phyloP scores from a whole-genome alignment of 2,888 invertebrate genomes.

The Ornithoptera alexandrae region DNA sequence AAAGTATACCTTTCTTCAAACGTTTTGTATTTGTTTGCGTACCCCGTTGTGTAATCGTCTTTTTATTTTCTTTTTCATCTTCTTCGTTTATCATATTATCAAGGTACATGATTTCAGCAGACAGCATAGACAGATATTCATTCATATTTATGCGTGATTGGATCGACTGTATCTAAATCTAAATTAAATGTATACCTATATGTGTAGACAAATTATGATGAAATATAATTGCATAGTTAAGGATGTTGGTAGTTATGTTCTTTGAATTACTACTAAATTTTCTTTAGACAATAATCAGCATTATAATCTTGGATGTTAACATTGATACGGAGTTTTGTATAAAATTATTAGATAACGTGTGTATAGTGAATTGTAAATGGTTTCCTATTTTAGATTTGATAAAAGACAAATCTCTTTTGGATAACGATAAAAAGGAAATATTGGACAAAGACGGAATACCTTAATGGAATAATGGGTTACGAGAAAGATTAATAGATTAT shows the following conservation, averaged over 20 bases:
- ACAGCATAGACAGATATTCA: slow-evolving; percentile 10
- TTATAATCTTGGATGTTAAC: not conserved
- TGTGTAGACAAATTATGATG: not conserved
- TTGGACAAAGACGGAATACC: not conserved
- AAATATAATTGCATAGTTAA: not conserved
- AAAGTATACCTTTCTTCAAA: slow-evolving; percentile 29
- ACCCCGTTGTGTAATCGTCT: slow-evolving; percentile 40
- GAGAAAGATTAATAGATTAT: not conserved
- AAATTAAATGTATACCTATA: not conserved
- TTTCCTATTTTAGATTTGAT: not conserved
- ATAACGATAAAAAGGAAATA: not conserved
- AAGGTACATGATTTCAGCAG: slow-evolving; percentile 5
- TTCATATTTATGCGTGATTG: slow-evolving; percentile 11
- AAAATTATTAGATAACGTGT: not conserved
- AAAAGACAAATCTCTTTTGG: not conserved
- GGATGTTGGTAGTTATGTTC: not conserved
- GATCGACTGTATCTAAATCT: not conserved
- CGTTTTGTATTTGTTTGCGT: slow-evolving; percentile 49
- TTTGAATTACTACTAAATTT: not conserved
- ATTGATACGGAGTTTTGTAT: not conserved
- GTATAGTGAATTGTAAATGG: not conserved
- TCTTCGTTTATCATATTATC: slow-evolving; percentile 32
- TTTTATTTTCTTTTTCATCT: slow-evolving; percentile 32
- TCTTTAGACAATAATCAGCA: not conserved
- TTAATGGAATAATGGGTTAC: not conserved